Percentiles rank a stretch among this genome's conserved stretches.
Conservation (phyloP, 2,888 invertebrate genomes). For the Lapara coniferarum region DNA sequence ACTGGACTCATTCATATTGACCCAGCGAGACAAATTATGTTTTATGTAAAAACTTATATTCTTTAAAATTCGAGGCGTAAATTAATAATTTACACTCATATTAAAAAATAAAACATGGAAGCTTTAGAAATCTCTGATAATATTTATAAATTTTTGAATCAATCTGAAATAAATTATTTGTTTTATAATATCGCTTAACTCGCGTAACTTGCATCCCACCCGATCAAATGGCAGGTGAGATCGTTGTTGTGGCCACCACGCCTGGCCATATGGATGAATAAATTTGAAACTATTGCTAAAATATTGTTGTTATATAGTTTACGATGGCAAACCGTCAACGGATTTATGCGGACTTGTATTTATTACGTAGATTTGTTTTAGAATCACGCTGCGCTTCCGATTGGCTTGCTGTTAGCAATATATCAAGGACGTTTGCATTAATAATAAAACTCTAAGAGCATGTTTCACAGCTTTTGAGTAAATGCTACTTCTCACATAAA, state of each 20-base stretch:
- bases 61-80: too few relatives aligned
- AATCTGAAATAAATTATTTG: too few relatives aligned
- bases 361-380: conserved; percentile 7
- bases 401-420: neutral
- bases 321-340: conserved; percentile 59
- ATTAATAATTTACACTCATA: too few relatives aligned
- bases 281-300: conserved; percentile 67
- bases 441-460: too few relatives aligned
- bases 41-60: too few relatives aligned
- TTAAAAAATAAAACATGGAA: too few relatives aligned
- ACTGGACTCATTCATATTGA: too few relatives aligned
- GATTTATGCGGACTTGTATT: conserved; percentile 17
- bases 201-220: conserved; percentile 41
- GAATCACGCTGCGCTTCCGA: conserved; percentile 3
- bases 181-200: conserved; percentile 10
- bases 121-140: too few relatives aligned
- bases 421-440: neutral
- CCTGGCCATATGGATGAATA: conserved; percentile 76
- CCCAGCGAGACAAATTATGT: too few relatives aligned
- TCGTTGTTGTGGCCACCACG: conserved; percentile 74
- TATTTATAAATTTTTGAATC: too few relatives aligned
- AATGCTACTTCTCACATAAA: too few relatives aligned
- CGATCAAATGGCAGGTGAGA: conserved; percentile 74
- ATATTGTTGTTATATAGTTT: conserved; percentile 57
- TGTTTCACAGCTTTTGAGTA: too few relatives aligned